Base-by-base conservation (phyloP, 2,113 vertebrate species). In the Noturus placidus region DNA sequence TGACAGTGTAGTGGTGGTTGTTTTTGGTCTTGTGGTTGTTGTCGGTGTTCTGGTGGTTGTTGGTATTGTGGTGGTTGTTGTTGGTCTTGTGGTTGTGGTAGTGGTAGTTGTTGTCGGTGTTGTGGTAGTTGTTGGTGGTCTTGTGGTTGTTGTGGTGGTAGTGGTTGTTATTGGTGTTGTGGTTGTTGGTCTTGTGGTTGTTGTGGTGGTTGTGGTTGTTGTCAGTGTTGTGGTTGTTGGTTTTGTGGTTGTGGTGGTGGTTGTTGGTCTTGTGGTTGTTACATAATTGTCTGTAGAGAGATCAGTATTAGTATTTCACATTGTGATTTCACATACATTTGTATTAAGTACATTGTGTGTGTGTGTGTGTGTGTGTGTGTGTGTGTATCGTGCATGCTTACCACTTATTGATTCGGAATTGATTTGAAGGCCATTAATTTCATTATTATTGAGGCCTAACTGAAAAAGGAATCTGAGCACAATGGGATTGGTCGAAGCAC, bases 401-500 rank as follows among this genome's bases (percentile, higher is more conserved):
- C 93, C 1, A 0, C 27, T 1, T 35, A 90, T 90, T 20, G 35
- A 92, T 4, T 4, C 0, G 27, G 4, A 0, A 42, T 92, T 89
- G 5, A 94, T 2, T 33, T 76, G 4, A 22, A 94, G 92, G 3
- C 33, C 30, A 56, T 3, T 76, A 33, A 74, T 30, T 13, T 0
- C 0, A 50, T 61, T 6, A 20, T 25, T 57, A 11, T 0, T 54
- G 1, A 30, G 17, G 20, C 56, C 14, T 0, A 0, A 0, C 0
- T 1, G 0, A 54, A 93, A 91, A 0, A 52, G 1, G 0, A 0
- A 0, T 7, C 14, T 22, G 59, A 92, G 6, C 1, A 93, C 0
- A 0, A 0, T 0, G 0, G 4, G 0, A 83, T 92, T 90, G 42
- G 0, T 0, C 0, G 6, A 83, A 5, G 0, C 0, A 1, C 14